Base-by-base conservation (phyloP, 2,888 invertebrate genomes). In the Trisateles emortualis region DNA sequence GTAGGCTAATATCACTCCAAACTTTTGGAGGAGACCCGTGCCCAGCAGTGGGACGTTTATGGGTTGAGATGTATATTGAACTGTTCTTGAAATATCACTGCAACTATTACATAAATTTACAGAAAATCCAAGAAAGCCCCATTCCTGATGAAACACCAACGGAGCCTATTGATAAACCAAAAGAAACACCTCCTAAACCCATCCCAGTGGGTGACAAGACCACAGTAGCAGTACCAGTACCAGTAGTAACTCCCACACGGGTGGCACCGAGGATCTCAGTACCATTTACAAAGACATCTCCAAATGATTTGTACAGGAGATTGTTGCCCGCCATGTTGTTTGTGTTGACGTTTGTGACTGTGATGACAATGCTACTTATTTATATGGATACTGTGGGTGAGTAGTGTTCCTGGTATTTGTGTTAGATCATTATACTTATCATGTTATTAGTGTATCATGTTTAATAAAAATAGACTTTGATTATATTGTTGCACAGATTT, bases 321-420 rank as follows among this genome's bases (percentile, higher is more conserved):
- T 86, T 96, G 54, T 84, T 96, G 75, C 96, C 96, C 0, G 94
- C 96, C 26, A 94, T 95, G 40, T 90, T 96, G 63, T 97, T 96
- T 88, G 93, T 96, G 64, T 90, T 96, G 59, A 96, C 96, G 8
- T 97, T 97, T 88, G 96, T 96, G 53, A 96, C 96, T 24, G 96
- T 96, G 24, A 96, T 96, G 95, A 95, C 96, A 9, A 93, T 96
- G 77, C 93, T 97, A 64, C 94, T 96, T 38, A 94, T 96, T 67
- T 96, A 96, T 85, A 96, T 96, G 95, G 96, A 96, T 83, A 96
- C 96, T 71, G 96, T 95, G 88, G 96, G 96, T 96, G 86, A 94
- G 91, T 79, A 32, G n/a, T n/a, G n/a, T n/a, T n/a, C n/a, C n/a
- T n/a, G n/a, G n/a, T n/a, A n/a, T n/a, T n/a, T n/a, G n/a, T n/a